Evolutionary conservation across 2,113 vertebrate species (phyloP), one percentile per base, ranked within the genome.

Genomic region (Progne subis): DNA sequence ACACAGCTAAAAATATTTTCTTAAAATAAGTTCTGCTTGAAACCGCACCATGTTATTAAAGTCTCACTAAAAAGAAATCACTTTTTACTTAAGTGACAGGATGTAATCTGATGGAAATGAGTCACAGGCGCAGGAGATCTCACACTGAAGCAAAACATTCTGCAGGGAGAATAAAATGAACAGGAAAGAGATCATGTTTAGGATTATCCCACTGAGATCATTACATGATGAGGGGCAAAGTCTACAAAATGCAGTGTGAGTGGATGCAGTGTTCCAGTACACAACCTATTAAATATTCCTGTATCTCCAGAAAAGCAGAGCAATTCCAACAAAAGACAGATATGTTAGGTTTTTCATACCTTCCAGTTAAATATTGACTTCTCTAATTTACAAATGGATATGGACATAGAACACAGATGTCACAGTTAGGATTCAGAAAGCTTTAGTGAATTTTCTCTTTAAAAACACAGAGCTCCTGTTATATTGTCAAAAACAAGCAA

Each of bases 21-120:
- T 82, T 82, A 41, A n/a, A 80, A 57, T 63, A 74, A 31, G 8
- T 76, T 88, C 71, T 72, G 10, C 72, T 72, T 83, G n/a, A 57
- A 94, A 88, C 20, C 17, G 88, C 46, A 86, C 8, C 10, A 23
- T 23, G 37, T 61, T 79, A 92, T 85, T 90, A 77, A 80, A 95
- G 32, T 65, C 75, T 86, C 50, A 53, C 61, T 70, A n/a, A 88
- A 79, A 44, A 65, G 14, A 85, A 83, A 53, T 61, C 68, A 61
- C 25, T 82, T 92, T 64, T 88, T 8, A 53, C 88, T 85, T 71
- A 77, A 74, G 50, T 81, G 86, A 72, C 68, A 81, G 55, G 46
- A 65, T 79, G 7, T 49, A 93, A 85, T 79, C 74, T 82, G 29
- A 85, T 83, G 60, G 46, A 92, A 94, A 95, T 81, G 59, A 92